Percentiles rank a stretch among this genome's conserved stretches.
Evolutionary conservation across 2,888 invertebrate species (phyloP).

Genomic region (Cantharis rustica): DNA sequence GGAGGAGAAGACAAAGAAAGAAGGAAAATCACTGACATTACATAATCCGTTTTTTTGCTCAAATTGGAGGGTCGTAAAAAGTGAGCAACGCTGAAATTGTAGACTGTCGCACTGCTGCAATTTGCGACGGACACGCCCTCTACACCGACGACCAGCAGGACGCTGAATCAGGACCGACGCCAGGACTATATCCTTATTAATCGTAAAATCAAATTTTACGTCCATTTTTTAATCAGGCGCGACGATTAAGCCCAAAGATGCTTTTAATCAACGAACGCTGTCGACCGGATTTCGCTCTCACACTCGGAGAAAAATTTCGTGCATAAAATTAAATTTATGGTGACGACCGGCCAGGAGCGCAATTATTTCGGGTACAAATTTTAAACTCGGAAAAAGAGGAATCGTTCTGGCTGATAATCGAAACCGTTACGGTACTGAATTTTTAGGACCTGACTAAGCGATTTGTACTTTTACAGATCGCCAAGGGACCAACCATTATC

Average conservation of each 20-base stretch:
- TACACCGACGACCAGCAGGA: slow-evolving; percentile 40
- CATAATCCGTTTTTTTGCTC: slow-evolving; percentile 49
- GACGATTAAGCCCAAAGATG: not conserved
- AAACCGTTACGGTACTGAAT: slow-evolving; percentile 32
- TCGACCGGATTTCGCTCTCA: not conserved
- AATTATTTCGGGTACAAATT: not conserved
- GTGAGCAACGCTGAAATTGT: slow-evolving; percentile 47
- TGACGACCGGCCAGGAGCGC: not conserved
- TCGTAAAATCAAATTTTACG: not conserved
- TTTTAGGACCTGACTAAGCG: slow-evolving; percentile 46
- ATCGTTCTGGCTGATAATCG: not conserved
- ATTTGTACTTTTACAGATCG: slow-evolving; percentile 41
- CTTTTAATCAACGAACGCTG: not conserved
- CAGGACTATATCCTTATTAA: slow-evolving; percentile 14
- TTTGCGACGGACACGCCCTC: slow-evolving; percentile 50
- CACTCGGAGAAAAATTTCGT: not conserved
- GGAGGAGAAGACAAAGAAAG: not conserved
- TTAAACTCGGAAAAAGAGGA: not conserved
- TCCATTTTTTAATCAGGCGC: not conserved
- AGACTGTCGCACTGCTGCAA: slow-evolving; percentile 52
- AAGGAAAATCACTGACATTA: slow-evolving; percentile 39
- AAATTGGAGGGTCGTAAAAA: slow-evolving; percentile 57
- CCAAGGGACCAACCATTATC: slow-evolving; percentile 47
- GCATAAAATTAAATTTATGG: not conserved
- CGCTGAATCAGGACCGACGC: slow-evolving; percentile 37